Conservation (phyloP, 2,113 vertebrate genomes). For the Plecturocebus donacophilus region DNA sequence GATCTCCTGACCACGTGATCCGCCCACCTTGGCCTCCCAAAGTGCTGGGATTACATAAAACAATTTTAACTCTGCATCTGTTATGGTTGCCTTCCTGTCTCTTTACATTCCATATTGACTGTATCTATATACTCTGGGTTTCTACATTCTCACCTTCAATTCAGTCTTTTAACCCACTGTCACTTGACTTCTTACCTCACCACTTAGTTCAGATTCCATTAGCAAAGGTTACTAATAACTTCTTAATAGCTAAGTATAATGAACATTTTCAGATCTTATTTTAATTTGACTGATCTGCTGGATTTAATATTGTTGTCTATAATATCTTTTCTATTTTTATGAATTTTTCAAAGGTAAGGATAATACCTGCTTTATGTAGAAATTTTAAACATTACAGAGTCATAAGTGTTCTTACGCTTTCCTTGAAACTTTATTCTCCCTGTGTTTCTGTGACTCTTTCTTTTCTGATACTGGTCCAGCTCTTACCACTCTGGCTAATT, state of each 20-base stretch:
- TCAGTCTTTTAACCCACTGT: neutral
- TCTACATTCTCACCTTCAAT: neutral
- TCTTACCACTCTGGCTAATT: neutral
- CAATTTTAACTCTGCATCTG: neutral
- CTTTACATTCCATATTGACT: neutral
- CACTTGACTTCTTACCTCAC: neutral
- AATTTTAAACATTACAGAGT: neutral
- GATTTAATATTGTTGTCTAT: neutral
- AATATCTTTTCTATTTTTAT: neutral
- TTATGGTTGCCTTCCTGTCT: neutral
- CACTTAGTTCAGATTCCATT: neutral
- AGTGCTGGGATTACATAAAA: neutral
- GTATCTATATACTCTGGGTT: neutral
- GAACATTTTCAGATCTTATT: neutral
- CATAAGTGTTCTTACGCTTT: neutral
- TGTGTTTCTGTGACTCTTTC: neutral
- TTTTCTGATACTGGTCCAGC: neutral
- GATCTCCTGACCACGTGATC: too few species aligned
- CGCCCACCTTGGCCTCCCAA: too few species aligned
- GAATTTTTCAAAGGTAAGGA: neutral
- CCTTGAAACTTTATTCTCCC: neutral
- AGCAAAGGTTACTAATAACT: neutral
- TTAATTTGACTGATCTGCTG: neutral
- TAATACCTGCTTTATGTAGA: neutral
- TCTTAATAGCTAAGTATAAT: neutral